Conservation (phyloP, 2,113 vertebrate genomes). For the Pseudorasbora parva region DNA sequence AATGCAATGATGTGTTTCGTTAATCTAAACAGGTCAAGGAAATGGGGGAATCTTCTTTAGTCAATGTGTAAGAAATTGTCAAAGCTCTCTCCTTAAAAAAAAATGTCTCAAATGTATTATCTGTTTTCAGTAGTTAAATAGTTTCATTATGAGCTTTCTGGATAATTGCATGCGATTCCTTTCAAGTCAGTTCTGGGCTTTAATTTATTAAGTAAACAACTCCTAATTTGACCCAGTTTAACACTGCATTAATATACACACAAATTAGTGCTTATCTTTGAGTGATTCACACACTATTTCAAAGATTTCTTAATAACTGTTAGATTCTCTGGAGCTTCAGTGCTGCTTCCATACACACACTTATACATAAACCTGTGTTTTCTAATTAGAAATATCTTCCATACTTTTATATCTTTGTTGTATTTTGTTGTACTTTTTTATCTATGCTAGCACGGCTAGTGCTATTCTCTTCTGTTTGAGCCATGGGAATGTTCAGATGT, state of each 20-base stretch:
- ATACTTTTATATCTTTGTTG: not conserved
- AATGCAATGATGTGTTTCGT: not conserved
- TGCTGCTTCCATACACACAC: not conserved
- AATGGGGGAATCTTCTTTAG: not conserved
- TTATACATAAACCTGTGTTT: not conserved
- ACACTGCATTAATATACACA: not conserved
- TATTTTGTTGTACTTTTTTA: no score
- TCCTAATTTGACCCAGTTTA: slow-evolving; percentile 21
- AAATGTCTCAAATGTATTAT: not conserved
- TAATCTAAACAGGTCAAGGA: not conserved
- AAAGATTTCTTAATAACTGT: slow-evolving; percentile 3
- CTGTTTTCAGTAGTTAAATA: not conserved
- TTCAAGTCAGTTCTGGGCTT: slow-evolving; percentile 20
- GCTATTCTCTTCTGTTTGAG: not conserved
- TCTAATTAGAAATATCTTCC: not conserved
- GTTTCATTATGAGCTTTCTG: slow-evolving; percentile 4
- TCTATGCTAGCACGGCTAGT: not conserved
- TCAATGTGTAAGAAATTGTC: no score
- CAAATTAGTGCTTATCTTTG: slow-evolving; percentile 6
- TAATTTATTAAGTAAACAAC: slow-evolving; percentile 14
- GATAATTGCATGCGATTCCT: slow-evolving; percentile 22
- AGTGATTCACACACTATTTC: not conserved
- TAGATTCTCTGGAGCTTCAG: slow-evolving; percentile 9
- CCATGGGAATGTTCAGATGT: not conserved
- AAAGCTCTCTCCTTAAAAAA: slow-evolving; percentile 4